These are phyloP conservation scores for Megamerina dolium DNA, from an alignment of 2,888 invertebrate species.

Conservation along the genomic window DNA sequence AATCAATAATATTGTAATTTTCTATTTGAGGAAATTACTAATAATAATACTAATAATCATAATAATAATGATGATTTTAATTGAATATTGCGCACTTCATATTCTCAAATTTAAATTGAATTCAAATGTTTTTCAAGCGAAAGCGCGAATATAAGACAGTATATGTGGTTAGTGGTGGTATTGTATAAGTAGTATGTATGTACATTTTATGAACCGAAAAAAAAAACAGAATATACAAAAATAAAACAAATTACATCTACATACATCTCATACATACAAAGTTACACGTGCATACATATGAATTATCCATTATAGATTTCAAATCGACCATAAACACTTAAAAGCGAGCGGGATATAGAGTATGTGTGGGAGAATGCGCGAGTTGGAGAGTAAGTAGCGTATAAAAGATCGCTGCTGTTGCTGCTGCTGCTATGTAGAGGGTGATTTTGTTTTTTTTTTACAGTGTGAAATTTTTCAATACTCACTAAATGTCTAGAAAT, in stretches of 20 bases:
- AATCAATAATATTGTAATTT: constrained; percentile 13
- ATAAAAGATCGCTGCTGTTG: not conserved
- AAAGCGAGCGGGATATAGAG: constrained; percentile 1
- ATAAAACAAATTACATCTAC: constrained; percentile 15
- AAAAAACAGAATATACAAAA: constrained; percentile 8
- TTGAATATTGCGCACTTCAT: constrained; percentile 43
- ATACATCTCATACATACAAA: too few species aligned
- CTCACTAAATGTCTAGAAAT: too few species aligned
- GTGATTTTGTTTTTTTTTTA: too few species aligned
- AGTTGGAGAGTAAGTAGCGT: not conserved
- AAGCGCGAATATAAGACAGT: too few species aligned
- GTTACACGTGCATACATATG: too few species aligned
- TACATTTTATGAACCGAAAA: constrained; percentile 4
- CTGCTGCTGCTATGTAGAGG: not conserved
- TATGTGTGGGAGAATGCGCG: too few species aligned
- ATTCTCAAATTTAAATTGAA: not conserved
- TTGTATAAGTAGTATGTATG: constrained; percentile 1
- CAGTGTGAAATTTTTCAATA: too few species aligned
- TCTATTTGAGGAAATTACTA: constrained; percentile 35
- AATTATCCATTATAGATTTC: constrained; percentile 39
- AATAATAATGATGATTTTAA: constrained; percentile 40
- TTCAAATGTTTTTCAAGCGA: too few species aligned
- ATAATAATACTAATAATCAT: too few species aligned
- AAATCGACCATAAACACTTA: constrained; percentile 44
- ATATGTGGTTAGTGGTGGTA: too few species aligned